A percentile compares a stretch with the other conserved stretches of the same genome.
Conservation (phyloP, 1,140 invertebrate species). For the Contarinia nasturtii region DNA sequence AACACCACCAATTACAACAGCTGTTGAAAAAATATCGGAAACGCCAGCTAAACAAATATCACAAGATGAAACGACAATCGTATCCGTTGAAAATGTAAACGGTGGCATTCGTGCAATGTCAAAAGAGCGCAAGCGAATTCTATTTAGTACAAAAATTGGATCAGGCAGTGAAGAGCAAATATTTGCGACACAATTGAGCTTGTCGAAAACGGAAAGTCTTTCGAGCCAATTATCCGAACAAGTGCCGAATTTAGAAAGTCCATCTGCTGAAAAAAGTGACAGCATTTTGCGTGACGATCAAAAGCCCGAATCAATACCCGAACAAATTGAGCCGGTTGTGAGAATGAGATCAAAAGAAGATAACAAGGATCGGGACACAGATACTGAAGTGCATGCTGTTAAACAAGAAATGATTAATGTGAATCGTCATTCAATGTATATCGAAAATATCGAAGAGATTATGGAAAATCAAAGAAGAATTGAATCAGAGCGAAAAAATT, state of each 20-base stretch:
- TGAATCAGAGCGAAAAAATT: background rate
- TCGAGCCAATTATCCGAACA: constrained; percentile 26
- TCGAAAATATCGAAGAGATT: constrained; percentile 20
- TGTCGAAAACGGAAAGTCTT: constrained; percentile 27
- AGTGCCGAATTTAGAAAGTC: constrained; percentile 7
- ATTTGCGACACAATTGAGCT: constrained; percentile 25
- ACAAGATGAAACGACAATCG: constrained; percentile 3
- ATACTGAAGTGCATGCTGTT: background rate
- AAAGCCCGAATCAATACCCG: background rate
- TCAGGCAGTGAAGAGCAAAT: constrained; percentile 25
- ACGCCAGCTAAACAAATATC: constrained; percentile 8
- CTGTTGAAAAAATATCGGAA: constrained; percentile 5
- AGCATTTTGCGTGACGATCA: background rate
- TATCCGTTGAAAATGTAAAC: background rate
- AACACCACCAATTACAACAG: constrained; percentile 7
- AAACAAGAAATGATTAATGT: constrained; percentile 5
- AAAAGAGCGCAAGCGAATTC: constrained; percentile 20
- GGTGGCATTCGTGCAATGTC: constrained; percentile 3
- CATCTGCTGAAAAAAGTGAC: constrained; percentile 7
- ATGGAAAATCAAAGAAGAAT: background rate
- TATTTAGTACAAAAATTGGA: constrained; percentile 25
- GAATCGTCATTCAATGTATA: constrained; percentile 17
- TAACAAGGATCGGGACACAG: background rate
- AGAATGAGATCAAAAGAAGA: background rate
- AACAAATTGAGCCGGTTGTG: background rate